phyloP scores from a whole-genome alignment of 2,888 invertebrate species.

The Drosophila trichaetosa region DNA sequence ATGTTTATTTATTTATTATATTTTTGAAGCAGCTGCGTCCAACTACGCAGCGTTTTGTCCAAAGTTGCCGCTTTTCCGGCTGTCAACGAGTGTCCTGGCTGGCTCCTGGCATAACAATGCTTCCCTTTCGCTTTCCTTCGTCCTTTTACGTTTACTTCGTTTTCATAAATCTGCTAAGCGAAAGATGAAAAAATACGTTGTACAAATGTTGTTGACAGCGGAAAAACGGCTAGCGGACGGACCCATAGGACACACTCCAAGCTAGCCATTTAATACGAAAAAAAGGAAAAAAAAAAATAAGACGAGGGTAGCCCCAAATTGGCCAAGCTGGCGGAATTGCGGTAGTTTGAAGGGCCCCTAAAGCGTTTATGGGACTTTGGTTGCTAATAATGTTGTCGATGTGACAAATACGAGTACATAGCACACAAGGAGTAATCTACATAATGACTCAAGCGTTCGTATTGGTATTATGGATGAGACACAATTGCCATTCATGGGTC shows the following conservation, averaged over 20 bases:
- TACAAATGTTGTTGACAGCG: constrained; percentile 80
- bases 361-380: constrained; percentile 68
- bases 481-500: background rate
- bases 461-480: background rate
- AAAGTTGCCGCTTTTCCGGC: constrained; percentile 39
- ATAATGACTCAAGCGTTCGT: constrained; percentile 38
- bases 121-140: constrained; percentile 34
- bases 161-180: constrained; percentile 71
- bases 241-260: constrained; percentile 36
- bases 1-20: constrained; percentile 81
- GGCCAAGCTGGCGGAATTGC: constrained; percentile 68
- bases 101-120: constrained; percentile 56
- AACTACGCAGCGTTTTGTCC: constrained; percentile 72
- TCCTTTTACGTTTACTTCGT: constrained; percentile 27
- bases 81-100: constrained; percentile 61
- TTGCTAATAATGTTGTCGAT: constrained; percentile 78
- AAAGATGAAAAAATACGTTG: constrained; percentile 63
- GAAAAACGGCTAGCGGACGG: constrained; percentile 47
- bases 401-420: constrained; percentile 57
- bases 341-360: constrained; percentile 41
- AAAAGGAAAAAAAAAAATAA: constrained; percentile 25
- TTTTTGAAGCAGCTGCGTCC: constrained; percentile 77
- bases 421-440: constrained; percentile 37
- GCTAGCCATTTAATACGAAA: constrained; percentile 57
- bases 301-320: constrained; percentile 71